A percentile compares a stretch with the other conserved stretches of the same genome.
Evolutionary conservation across 2,113 vertebrate species (phyloP).

Genomic region (Notechis scutatus): DNA sequence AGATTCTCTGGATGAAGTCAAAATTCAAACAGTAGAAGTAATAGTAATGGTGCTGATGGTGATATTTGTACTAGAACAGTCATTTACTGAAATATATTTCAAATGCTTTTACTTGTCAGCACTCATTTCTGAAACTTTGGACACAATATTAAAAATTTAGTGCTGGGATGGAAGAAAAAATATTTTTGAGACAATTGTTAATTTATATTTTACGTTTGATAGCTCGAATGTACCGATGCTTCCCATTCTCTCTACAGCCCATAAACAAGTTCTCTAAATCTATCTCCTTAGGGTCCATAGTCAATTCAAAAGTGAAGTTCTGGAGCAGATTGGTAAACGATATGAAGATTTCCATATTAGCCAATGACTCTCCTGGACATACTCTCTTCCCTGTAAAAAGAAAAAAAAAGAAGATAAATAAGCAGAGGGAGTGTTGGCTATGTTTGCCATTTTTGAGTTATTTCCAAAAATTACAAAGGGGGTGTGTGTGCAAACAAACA

Average conservation of each 20-base stretch:
- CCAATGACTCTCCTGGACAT: not conserved
- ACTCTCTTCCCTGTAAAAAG: not conserved
- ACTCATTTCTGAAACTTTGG: not conserved
- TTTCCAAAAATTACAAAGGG: not conserved
- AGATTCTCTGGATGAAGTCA: not conserved
- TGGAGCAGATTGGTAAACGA: not conserved
- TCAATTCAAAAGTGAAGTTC: not conserved
- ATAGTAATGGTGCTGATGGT: not conserved
- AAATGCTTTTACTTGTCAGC: not conserved
- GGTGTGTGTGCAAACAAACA: not conserved
- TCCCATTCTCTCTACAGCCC: not conserved
- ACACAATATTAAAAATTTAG: not conserved
- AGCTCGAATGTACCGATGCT: not conserved
- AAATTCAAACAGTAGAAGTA: not conserved
- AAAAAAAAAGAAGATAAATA: not conserved
- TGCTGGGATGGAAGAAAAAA: not conserved
- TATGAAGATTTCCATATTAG: not conserved
- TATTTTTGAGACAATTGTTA: not conserved
- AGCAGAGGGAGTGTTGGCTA: not conserved
- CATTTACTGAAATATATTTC: not conserved
- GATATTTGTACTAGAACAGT: not conserved
- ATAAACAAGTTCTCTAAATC: not conserved
- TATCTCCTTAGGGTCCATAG: not conserved
- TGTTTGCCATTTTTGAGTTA: not conserved
- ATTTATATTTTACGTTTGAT: not conserved